A percentile compares a stretch with the other conserved stretches of the same genome.
These are phyloP conservation scores for Corynorhinus townsendii DNA, from an alignment of 2,113 vertebrate species.

Conservation along the genomic window DNA sequence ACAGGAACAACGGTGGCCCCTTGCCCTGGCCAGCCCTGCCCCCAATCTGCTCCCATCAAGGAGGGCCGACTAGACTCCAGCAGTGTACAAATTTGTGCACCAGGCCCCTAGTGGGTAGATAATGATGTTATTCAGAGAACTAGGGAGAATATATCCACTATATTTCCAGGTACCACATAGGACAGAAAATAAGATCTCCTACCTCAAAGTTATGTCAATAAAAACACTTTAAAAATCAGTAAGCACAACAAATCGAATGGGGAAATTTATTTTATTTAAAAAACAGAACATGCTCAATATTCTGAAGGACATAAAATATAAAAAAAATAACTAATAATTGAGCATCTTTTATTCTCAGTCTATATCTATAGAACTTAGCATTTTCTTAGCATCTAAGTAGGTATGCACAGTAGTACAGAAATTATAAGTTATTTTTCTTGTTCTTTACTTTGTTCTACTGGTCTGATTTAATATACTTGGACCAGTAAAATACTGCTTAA, in stretches of 20 bases:
- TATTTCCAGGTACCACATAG: not conserved
- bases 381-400: not conserved
- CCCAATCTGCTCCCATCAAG: too few relatives aligned
- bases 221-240: not conserved
- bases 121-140: not conserved
- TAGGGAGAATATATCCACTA: not conserved
- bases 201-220: not conserved
- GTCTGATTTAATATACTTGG: not conserved
- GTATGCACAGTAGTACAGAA: not conserved
- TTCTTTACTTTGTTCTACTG: not conserved
- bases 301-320: not conserved
- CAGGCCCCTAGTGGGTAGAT: not conserved
- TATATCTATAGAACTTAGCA: not conserved
- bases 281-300: not conserved
- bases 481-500: not conserved
- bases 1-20: too few relatives aligned
- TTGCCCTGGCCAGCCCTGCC: too few relatives aligned
- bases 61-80: rapidly evolving
- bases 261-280: not conserved
- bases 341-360: not conserved
- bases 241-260: not conserved
- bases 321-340: not conserved
- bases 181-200: not conserved
- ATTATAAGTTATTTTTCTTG: not conserved
- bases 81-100: too few relatives aligned